These are phyloP conservation scores for Calameuta idolon DNA, from an alignment of 2,888 invertebrate genomes.

Conservation along the genomic window DNA sequence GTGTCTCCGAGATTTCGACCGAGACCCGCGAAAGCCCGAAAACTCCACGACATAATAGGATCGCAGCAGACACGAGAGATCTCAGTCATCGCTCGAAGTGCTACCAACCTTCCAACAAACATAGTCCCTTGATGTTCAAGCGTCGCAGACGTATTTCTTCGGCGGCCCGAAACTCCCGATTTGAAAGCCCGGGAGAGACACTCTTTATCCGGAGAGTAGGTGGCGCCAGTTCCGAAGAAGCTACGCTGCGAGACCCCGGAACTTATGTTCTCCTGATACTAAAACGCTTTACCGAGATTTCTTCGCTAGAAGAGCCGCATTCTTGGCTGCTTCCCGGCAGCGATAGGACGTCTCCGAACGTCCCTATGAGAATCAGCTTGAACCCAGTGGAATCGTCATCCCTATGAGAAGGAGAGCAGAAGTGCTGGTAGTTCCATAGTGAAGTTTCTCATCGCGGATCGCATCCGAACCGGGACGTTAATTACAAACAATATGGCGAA, in stretches of 20 bases:
- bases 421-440: background rate
- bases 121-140: constrained; percentile 11
- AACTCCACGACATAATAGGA: background rate
- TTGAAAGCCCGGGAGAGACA: background rate
- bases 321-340: constrained; percentile 8
- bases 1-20: constrained; percentile 8
- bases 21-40: constrained; percentile 10
- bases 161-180: constrained; percentile 8
- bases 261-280: constrained; percentile 29
- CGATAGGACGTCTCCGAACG: background rate
- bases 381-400: background rate
- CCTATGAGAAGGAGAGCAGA: background rate
- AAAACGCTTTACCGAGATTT: constrained; percentile 33
- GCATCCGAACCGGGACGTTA: background rate
- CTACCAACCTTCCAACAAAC: background rate
- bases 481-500: background rate
- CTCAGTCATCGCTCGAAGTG: background rate
- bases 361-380: background rate
- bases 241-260: background rate
- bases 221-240: background rate
- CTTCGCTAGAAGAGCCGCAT: constrained; percentile 28
- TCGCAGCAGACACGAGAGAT: background rate
- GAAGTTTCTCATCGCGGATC: background rate
- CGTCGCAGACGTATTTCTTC: constrained; percentile 23
- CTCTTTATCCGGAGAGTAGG: background rate